phyloP scores from a whole-genome alignment of 2,113 vertebrate species.

The Pollachius pollachius region DNA sequence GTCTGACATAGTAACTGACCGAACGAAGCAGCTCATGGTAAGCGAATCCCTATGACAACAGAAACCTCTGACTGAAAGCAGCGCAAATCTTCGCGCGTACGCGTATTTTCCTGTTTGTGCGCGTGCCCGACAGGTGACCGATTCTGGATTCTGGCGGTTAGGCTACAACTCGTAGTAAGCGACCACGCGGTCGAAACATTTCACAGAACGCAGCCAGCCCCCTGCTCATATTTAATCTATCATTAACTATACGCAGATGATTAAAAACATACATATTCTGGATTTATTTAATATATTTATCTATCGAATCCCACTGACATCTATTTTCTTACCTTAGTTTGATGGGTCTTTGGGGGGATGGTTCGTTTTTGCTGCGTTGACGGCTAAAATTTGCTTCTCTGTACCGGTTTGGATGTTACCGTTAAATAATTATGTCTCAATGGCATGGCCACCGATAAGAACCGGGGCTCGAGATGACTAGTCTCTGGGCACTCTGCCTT shows the following conservation, averaged over 20 bases:
- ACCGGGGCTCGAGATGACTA: no score
- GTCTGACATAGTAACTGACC: no score
- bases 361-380: neutral
- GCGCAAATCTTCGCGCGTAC: conserved; percentile 44
- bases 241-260: no score
- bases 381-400: neutral
- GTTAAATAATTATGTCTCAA: no score
- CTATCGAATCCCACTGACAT: neutral
- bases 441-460: no score
- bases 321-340: neutral
- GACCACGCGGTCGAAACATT: neutral
- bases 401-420: no score
- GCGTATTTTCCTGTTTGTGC: conserved; percentile 53
- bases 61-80: conserved; percentile 51
- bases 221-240: no score
- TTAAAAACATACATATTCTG: no score
- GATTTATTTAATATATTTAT: no score
- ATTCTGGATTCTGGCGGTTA: conserved; percentile 13
- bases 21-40: no score
- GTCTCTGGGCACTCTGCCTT: conserved; percentile 7
- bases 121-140: conserved; percentile 61
- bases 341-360: neutral
- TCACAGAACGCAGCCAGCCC: neutral
- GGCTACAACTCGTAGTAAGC: neutral
- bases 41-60: neutral